Evolutionary conservation across 2,888 invertebrate species (phyloP).

Genomic region (Nipponacmea schrenckii): DNA sequence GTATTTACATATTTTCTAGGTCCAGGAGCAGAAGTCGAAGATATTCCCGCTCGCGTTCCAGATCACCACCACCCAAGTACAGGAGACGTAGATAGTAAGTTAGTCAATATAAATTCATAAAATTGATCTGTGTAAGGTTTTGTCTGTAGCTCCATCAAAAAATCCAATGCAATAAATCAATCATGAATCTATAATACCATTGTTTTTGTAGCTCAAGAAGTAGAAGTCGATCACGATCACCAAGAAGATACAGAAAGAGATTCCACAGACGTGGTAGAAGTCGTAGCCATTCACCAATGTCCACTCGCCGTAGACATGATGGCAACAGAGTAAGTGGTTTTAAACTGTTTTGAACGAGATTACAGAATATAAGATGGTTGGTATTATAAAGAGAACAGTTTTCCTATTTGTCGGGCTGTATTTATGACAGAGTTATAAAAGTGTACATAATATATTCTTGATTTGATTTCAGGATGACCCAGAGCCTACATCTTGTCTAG

Average conservation of each 20-base stretch:
- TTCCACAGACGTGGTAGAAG: constrained; percentile 68
- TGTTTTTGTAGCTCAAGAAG: no score
- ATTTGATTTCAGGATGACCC: constrained; percentile 78
- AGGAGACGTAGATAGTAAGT: constrained; percentile 27
- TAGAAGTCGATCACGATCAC: constrained; percentile 3
- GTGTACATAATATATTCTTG: constrained; percentile 1
- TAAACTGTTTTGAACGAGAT: background rate
- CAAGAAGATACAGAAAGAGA: background rate
- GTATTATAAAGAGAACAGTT: no score
- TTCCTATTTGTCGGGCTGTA: no score
- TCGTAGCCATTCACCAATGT: constrained; percentile 72
- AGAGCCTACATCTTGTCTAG: constrained; percentile 87
- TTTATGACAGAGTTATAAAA: no score
- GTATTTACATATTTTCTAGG: constrained; percentile 22
- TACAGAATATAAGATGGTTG: background rate
- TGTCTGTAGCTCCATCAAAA: no score
- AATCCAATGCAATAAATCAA: no score
- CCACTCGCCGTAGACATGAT: constrained; percentile 77
- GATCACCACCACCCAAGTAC: constrained; percentile 25
- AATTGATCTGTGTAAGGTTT: no score
- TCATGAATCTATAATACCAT: no score
- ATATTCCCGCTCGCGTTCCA: constrained; percentile 35
- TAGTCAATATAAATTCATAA: background rate
- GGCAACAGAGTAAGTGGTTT: constrained; percentile 34
- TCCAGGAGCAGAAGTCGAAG: constrained; percentile 30